Conservation (phyloP, 2,113 vertebrate species). For the Opisthocomus hoazin region DNA sequence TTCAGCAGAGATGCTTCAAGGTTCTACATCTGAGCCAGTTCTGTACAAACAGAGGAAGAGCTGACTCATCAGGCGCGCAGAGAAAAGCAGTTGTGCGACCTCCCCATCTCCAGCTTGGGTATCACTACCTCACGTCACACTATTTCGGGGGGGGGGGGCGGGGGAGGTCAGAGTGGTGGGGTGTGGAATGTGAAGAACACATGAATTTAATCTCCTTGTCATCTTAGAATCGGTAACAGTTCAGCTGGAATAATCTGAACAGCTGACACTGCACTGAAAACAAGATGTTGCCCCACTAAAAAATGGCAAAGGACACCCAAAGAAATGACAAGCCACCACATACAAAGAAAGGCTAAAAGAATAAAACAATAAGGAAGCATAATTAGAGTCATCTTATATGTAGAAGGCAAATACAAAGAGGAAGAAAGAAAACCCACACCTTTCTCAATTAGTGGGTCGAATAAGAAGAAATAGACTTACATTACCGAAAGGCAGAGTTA, state of each 20-base stretch:
- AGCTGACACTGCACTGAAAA: not conserved
- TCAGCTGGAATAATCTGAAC: not conserved
- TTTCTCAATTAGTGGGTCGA: not conserved
- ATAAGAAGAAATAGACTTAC: not conserved
- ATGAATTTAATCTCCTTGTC: not conserved
- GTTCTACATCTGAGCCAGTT: not conserved
- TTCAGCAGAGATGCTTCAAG: not conserved
- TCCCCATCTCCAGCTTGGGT: not conserved
- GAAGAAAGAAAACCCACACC: not conserved
- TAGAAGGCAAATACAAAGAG: not conserved
- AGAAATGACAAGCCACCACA: not conserved
- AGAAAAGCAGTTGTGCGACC: not conserved
- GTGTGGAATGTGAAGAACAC: not conserved
- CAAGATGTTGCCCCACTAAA: not conserved
- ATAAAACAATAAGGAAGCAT: not conserved
- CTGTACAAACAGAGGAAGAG: not conserved
- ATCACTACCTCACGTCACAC: no score
- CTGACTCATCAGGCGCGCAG: not conserved
- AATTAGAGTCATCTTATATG: not conserved
- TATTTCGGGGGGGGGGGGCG: fast-evolving
- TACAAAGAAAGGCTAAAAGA: not conserved
- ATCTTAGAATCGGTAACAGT: not conserved
- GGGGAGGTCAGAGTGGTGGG: no score
- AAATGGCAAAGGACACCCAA: not conserved
- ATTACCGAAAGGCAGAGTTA: not conserved